Evolutionary conservation across 1,140 invertebrate species (phyloP).

Genomic region (Atta cephalotes): DNA sequence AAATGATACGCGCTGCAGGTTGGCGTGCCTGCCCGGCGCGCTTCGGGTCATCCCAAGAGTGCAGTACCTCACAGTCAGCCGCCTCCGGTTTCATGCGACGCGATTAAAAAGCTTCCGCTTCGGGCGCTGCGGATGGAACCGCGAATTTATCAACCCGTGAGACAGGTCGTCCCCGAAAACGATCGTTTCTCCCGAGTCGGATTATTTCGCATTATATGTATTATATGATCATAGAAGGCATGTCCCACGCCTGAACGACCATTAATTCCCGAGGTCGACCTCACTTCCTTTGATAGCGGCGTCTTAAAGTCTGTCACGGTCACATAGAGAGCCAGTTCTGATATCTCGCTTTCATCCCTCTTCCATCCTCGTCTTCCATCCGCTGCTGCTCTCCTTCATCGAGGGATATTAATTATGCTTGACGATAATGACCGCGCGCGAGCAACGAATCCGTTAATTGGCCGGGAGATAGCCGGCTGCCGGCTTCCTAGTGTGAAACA

Average conservation of each 20-base stretch:
- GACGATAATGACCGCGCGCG: conserved; percentile 68
- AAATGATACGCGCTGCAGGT: conserved; percentile 80
- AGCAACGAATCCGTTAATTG: conserved; percentile 75
- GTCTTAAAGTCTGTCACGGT: conserved; percentile 78
- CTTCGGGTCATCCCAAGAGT: conserved; percentile 78
- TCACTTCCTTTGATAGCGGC: conserved; percentile 84
- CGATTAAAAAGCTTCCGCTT: conserved; percentile 81
- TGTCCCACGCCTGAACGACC: conserved; percentile 70
- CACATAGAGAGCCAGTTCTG: conserved; percentile 57
- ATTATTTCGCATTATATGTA: conserved; percentile 2
- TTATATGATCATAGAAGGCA: conserved; percentile 48
- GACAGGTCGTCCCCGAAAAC: conserved; percentile 20
- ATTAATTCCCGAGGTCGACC: conserved; percentile 80
- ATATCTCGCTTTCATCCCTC: conserved; percentile 66
- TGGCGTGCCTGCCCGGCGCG: conserved; percentile 30
- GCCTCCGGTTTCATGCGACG: conserved; percentile 75
- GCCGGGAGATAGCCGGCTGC: conserved; percentile 64
- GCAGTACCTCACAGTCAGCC: conserved; percentile 79
- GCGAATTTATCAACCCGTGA: conserved; percentile 81
- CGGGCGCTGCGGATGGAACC: conserved; percentile 74
- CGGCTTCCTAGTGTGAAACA: conserved; percentile 61
- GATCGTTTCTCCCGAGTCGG: conserved; percentile 22
- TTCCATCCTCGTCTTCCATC: conserved; percentile 33
- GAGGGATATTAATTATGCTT: conserved; percentile 74
- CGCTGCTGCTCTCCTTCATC: conserved; percentile 55